Conservation (phyloP, 2,888 invertebrate species). For the Isoperla grammatica region DNA sequence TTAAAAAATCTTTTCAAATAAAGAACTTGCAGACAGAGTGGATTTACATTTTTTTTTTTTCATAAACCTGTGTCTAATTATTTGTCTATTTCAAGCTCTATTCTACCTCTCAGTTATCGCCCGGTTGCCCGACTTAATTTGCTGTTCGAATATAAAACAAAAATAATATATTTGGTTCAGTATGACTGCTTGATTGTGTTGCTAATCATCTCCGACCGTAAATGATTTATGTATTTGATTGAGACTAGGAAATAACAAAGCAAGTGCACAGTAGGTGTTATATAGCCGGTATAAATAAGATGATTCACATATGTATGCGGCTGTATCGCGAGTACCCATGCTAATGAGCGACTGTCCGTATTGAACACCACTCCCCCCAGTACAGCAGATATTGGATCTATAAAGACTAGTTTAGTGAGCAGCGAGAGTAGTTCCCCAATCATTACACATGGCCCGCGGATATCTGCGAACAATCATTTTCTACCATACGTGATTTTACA, state of each 20-base stretch:
- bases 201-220: not conserved
- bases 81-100: not conserved
- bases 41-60: not conserved
- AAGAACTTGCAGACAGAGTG: too few species aligned
- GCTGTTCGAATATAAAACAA: not conserved
- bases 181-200: not conserved
- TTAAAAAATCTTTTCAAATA: too few species aligned
- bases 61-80: not conserved
- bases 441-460: too few species aligned
- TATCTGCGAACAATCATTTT: too few species aligned
- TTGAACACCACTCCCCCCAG: too few species aligned
- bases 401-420: too few species aligned
- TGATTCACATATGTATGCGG: too few species aligned
- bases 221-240: not conserved
- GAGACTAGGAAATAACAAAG: not conserved
- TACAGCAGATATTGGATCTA: too few species aligned
- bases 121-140: not conserved
- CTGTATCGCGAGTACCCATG: too few species aligned
- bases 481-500: too few species aligned
- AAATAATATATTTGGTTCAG: constrained; percentile 2
- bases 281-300: not conserved
- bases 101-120: not conserved
- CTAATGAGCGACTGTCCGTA: too few species aligned
- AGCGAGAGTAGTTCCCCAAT: too few species aligned
- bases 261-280: not conserved